Evolutionary conservation across 2,113 vertebrate species (phyloP).

Genomic region (Corythornis cristatus): DNA sequence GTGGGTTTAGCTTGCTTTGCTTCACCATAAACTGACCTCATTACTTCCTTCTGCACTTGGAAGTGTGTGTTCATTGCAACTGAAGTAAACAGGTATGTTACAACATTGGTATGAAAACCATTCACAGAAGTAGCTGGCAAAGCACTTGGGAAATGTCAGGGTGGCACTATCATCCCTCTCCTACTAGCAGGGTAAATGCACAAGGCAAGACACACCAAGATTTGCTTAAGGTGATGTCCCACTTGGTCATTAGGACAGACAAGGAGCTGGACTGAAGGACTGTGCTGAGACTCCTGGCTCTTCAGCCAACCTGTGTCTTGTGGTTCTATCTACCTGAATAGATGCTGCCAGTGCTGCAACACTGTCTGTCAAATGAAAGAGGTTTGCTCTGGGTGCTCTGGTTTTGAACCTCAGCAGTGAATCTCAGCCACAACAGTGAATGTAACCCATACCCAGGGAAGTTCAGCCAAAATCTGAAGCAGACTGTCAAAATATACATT

Average conservation of each 20-base stretch:
- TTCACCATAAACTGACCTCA: background rate
- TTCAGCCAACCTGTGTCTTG: background rate
- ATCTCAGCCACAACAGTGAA: background rate
- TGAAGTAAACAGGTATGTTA: background rate
- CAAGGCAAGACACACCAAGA: background rate
- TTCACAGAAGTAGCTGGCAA: background rate
- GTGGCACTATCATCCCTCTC: background rate
- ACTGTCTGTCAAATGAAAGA: background rate
- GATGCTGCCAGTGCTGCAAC: background rate
- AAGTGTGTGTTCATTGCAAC: background rate
- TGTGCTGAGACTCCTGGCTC: background rate
- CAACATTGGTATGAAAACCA: background rate
- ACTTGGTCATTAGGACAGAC: background rate
- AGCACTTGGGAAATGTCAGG: background rate
- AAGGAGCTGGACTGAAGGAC: background rate
- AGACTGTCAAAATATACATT: background rate
- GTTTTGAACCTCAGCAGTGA: background rate
- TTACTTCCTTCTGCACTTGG: background rate
- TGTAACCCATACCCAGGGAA: background rate
- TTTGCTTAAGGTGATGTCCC: background rate
- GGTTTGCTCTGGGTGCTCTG: background rate
- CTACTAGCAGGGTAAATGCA: background rate
- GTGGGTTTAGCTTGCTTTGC: background rate
- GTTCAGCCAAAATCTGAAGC: background rate
- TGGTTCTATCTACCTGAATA: rapidly evolving